Evolutionary conservation across 2,113 vertebrate species (phyloP).

Genomic region (Oncorhynchus kisutch): DNA sequence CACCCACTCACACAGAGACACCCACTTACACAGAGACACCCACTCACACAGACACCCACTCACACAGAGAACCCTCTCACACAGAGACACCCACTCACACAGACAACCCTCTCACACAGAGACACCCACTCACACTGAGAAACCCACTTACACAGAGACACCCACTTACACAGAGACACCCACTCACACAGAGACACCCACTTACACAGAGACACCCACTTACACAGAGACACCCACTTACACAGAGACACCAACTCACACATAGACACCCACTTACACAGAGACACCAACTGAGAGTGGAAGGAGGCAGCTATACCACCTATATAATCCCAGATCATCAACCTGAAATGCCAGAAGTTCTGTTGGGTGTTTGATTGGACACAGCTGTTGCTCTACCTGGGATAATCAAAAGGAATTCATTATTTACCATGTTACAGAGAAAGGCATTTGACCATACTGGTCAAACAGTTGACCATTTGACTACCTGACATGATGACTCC

Average conservation of each 20-base stretch:
- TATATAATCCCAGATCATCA: neutral
- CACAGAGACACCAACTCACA: neutral
- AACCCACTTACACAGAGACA: neutral
- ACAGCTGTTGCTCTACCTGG: neutral
- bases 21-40: constrained; percentile 10
- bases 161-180: too few relatives aligned
- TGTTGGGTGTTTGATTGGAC: neutral
- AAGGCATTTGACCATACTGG: too few relatives aligned
- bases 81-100: too few relatives aligned
- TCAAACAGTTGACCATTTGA: too few relatives aligned
- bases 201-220: too few relatives aligned
- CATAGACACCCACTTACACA: too few relatives aligned
- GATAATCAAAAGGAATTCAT: neutral
- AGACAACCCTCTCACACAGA: too few relatives aligned
- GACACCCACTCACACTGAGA: neutral
- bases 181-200: too few relatives aligned
- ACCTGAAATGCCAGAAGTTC: neutral
- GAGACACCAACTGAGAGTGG: neutral
- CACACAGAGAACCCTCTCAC: neutral
- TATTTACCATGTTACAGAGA: neutral
- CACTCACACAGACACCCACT: neutral
- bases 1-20: too few relatives aligned
- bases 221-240: neutral
- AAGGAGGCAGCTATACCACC: neutral
- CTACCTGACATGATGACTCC: too few relatives aligned